Evolutionary conservation across 2,888 invertebrate species (phyloP).

Genomic region (Patella caerulea): DNA sequence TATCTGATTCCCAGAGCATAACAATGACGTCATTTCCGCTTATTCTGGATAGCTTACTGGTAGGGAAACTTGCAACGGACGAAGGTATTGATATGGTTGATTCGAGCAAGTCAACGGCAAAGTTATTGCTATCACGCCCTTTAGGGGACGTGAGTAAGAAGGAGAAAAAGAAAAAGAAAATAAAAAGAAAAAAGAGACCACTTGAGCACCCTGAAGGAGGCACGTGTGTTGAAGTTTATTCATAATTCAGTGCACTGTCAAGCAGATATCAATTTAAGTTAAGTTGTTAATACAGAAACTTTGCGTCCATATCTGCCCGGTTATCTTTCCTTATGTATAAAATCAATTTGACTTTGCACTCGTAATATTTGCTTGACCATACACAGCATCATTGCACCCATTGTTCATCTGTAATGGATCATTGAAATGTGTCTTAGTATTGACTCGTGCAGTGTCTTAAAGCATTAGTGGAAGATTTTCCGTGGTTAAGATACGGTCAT

Average conservation of each 20-base stretch:
- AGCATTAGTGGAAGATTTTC: no score
- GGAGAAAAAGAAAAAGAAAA: not conserved
- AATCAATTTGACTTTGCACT: no score
- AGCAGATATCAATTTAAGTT: no score
- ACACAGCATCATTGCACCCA: no score
- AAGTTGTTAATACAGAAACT: no score
- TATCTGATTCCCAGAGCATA: not conserved
- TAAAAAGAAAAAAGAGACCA: not conserved
- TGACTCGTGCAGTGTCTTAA: no score
- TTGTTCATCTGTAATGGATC: no score
- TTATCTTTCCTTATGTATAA: no score
- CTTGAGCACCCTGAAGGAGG: not conserved
- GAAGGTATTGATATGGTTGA: not conserved
- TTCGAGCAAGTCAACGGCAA: not conserved
- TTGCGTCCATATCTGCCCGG: no score
- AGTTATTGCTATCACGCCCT: not conserved
- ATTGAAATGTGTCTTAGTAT: no score
- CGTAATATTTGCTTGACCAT: no score
- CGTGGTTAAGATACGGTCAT: no score
- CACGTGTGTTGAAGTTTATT: not conserved
- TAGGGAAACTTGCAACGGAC: not conserved
- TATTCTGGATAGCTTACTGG: not conserved
- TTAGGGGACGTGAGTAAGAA: not conserved
- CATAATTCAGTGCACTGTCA: not conserved
- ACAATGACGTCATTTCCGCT: constrained; percentile 1